Percentiles rank a stretch among this genome's conserved stretches.
Conservation (phyloP, 2,113 vertebrate species). For the Heliornis fulica region DNA sequence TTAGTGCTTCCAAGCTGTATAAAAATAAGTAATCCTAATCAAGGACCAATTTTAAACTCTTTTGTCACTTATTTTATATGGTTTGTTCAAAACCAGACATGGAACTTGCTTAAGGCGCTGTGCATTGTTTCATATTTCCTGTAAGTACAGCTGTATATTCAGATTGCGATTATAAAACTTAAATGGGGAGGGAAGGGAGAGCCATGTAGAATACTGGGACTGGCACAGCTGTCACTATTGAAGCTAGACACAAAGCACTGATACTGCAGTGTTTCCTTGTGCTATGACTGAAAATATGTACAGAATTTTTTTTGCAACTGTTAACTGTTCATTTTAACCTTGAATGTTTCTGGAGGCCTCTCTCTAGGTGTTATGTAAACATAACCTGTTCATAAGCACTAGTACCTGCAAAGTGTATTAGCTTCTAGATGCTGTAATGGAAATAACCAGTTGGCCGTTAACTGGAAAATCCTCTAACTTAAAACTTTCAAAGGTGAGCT, state of each 20-base stretch:
- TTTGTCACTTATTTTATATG: conserved; percentile 64
- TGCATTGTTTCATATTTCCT: conserved; percentile 69
- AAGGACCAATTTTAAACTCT: conserved; percentile 73
- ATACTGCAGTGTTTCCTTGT: conserved; percentile 2
- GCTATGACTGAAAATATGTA: conserved; percentile 65
- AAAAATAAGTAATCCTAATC: conserved; percentile 44
- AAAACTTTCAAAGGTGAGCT: neutral
- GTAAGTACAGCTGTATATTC: conserved; percentile 70
- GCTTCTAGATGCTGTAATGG: conserved; percentile 58
- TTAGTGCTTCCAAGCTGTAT: conserved; percentile 65
- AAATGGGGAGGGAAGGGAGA: conserved; percentile 33
- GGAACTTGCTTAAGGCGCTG: conserved; percentile 58
- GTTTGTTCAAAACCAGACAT: conserved; percentile 52
- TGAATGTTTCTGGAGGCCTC: conserved; percentile 64
- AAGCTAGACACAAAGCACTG: conserved; percentile 32
- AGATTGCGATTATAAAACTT: conserved; percentile 59
- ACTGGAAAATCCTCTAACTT: conserved; percentile 40
- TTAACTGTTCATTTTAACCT: conserved; percentile 53
- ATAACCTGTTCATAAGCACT: conserved; percentile 50
- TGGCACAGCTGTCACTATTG: conserved; percentile 30
- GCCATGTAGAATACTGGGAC: conserved; percentile 36
- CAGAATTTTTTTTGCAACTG: conserved; percentile 27
- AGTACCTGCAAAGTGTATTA: conserved; percentile 9
- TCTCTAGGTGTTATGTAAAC: conserved; percentile 60
- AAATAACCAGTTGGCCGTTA: conserved; percentile 14